Conservation (phyloP, 2,797 vertebrate genomes). For the Lagodon rhomboides region DNA sequence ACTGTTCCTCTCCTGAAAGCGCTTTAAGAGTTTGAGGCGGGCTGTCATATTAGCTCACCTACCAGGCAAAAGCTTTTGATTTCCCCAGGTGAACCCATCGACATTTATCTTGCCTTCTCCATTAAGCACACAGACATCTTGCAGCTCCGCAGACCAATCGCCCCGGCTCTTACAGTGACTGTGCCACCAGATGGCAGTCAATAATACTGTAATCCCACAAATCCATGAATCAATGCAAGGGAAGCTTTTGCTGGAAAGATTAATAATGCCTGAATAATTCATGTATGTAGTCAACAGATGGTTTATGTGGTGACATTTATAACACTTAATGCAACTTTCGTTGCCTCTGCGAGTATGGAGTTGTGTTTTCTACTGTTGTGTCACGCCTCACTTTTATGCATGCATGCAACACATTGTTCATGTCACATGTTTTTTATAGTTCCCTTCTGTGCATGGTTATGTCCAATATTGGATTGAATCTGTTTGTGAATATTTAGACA, state of each 20-base stretch:
- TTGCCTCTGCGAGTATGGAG: background rate
- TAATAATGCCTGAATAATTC: conserved; percentile 3
- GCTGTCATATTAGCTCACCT: conserved; percentile 23
- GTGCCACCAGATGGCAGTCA: conserved; percentile 68
- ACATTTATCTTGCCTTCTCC: conserved; percentile 26
- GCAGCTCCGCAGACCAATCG: conserved; percentile 5
- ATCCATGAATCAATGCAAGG: conserved; percentile 37
- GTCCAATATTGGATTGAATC: background rate
- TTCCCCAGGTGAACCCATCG: conserved; percentile 41
- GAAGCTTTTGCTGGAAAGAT: conserved; percentile 28
- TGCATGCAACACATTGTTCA: background rate
- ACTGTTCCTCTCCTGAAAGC: background rate
- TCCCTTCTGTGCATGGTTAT: background rate
- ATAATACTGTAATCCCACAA: conserved; percentile 52
- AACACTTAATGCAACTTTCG: background rate
- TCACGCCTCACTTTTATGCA: background rate
- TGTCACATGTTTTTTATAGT: background rate
- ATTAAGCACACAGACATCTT: background rate
- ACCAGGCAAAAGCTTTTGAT: conserved; percentile 30
- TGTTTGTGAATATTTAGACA: background rate
- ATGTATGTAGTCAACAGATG: conserved; percentile 2
- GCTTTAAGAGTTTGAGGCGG: conserved; percentile 11
- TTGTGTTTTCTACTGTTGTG: background rate
- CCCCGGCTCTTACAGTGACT: conserved; percentile 17
- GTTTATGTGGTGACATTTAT: conserved; percentile 12